Evolutionary conservation across 2,888 invertebrate genomes (phyloP).

Genomic region (Cryptosula pallasiana): DNA sequence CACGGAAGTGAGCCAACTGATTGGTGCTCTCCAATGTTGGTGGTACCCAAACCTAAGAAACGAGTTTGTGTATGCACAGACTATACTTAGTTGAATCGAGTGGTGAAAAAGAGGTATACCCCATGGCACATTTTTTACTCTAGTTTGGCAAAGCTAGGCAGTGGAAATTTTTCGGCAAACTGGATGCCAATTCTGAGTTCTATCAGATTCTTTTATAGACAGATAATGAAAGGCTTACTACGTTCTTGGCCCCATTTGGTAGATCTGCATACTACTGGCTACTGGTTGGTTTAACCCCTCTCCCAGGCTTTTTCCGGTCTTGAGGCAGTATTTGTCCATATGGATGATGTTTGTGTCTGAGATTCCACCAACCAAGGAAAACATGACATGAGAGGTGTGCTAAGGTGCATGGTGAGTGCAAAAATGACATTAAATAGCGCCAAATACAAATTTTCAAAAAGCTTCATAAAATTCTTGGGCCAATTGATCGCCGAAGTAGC

Average conservation of each 20-base stretch:
- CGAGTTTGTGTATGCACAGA: neutral
- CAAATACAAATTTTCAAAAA: neutral
- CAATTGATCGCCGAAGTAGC: neutral
- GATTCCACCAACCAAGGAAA: neutral
- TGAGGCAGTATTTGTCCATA: neutral
- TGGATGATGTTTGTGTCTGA: neutral
- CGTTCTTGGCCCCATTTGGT: neutral
- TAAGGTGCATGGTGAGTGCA: neutral
- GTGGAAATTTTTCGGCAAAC: neutral
- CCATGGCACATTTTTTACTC: neutral
- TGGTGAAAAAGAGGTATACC: neutral
- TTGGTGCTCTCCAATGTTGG: neutral
- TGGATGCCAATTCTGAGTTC: neutral
- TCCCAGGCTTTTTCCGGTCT: neutral
- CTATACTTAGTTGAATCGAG: neutral
- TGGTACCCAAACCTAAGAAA: neutral
- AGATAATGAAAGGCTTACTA: neutral
- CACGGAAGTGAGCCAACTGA: neutral
- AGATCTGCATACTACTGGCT: no score
- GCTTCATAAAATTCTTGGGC: neutral
- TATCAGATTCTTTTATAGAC: neutral
- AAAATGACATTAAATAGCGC: neutral
- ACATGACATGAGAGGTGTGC: neutral
- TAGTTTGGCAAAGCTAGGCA: neutral
- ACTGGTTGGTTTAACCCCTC: neutral